Conservation (phyloP, 2,888 invertebrate species). For the Patella depressa region DNA sequence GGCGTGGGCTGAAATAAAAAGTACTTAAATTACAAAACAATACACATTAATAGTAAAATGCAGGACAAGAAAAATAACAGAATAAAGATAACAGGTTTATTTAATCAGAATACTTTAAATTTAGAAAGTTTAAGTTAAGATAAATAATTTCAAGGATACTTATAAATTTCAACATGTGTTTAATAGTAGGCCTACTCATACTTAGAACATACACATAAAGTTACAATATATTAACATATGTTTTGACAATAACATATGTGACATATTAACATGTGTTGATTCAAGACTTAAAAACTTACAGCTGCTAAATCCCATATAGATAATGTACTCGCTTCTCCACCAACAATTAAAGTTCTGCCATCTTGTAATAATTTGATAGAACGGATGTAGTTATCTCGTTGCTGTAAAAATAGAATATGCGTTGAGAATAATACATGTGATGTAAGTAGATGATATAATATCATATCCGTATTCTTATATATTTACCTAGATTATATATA, state of each 20-base stretch:
- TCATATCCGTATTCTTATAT: no score
- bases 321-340: constrained; percentile 94
- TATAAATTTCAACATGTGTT: no score
- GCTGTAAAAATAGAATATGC: constrained; percentile 73
- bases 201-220: no score
- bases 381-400: constrained; percentile 95
- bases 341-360: constrained; percentile 93
- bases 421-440: background rate
- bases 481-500: no score
- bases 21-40: background rate
- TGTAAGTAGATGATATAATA: background rate
- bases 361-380: constrained; percentile 94
- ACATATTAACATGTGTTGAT: background rate
- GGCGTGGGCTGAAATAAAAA: constrained; percentile 80
- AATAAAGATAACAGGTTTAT: constrained; percentile 9
- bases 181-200: no score
- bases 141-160: no score
- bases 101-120: no score
- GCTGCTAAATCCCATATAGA: constrained; percentile 96
- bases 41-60: no score
- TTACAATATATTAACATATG: no score
- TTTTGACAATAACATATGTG: no score
- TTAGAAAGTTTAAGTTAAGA: no score
- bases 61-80: background rate
- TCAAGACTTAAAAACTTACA: constrained; percentile 56